Conservation (phyloP, 2,888 invertebrate species). For the Cabera pusaria region DNA sequence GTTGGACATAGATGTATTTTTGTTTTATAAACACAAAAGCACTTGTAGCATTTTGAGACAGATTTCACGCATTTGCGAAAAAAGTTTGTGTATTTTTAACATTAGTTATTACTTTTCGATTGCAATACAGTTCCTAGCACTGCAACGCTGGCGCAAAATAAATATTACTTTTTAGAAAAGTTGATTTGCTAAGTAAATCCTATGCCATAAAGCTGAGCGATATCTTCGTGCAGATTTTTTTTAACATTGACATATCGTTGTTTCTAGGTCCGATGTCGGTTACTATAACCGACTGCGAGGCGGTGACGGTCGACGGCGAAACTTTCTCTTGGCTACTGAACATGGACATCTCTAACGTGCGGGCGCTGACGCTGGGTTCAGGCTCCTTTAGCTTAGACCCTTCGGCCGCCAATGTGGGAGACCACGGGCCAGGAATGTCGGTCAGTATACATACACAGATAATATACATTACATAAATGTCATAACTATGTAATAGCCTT, state of each 20-base stretch:
- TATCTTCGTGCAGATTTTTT: too few relatives aligned
- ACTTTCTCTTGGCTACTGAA: slow-evolving; percentile 87
- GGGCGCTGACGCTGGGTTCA: slow-evolving; percentile 78
- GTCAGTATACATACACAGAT: slow-evolving; percentile 50
- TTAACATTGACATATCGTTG: slow-evolving; percentile 13
- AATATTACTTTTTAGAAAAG: too few relatives aligned
- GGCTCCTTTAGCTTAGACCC: slow-evolving; percentile 86
- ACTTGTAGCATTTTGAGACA: slow-evolving; percentile 7
- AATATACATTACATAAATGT: slow-evolving; percentile 8
- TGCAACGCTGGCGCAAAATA: background rate
- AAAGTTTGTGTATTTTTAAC: too few relatives aligned
- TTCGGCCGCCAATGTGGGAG: slow-evolving; percentile 82
- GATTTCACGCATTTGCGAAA: background rate
- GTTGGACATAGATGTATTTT: slow-evolving; percentile 47
- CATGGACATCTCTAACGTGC: slow-evolving; percentile 83
- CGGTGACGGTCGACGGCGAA: slow-evolving; percentile 84
- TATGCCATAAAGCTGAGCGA: too few relatives aligned
- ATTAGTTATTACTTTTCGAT: too few relatives aligned
- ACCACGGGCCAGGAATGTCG: slow-evolving; percentile 85
- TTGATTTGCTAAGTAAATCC: too few relatives aligned
- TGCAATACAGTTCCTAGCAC: too few relatives aligned
- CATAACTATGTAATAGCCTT: slow-evolving; percentile 18
- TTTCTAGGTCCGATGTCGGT: slow-evolving; percentile 85
- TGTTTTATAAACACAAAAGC: slow-evolving; percentile 13
- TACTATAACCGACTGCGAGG: slow-evolving; percentile 81